Percentiles rank a stretch among this genome's conserved stretches.
Evolutionary conservation across 2,888 invertebrate species (phyloP).

Genomic region (Polydrusus tereticollis): DNA sequence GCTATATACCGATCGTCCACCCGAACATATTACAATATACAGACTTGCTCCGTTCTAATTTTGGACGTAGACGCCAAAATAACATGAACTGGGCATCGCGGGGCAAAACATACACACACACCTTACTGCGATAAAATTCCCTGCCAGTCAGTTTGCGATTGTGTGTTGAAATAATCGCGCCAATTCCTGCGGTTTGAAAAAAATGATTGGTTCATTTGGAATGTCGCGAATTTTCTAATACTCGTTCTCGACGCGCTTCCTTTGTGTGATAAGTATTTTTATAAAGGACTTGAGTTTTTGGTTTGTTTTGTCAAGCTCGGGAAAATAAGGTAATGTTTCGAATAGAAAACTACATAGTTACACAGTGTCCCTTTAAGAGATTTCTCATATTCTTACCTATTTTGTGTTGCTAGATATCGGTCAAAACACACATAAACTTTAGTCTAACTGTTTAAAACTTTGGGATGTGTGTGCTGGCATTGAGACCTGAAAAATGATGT

Average conservation of each 20-base stretch:
- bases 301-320: neutral
- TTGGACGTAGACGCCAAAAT: constrained; percentile 43
- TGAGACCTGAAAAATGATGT: too few species aligned
- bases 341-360: too few species aligned
- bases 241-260: neutral
- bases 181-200: constrained; percentile 1
- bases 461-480: too few species aligned
- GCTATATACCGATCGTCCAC: constrained; percentile 33
- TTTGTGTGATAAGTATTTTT: neutral
- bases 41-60: constrained; percentile 34
- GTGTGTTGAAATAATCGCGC: constrained; percentile 21
- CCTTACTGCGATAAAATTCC: constrained; percentile 38
- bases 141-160: constrained; percentile 27
- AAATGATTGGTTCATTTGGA: constrained; percentile 12
- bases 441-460: too few species aligned
- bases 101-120: constrained; percentile 32
- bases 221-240: constrained; percentile 11
- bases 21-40: constrained; percentile 35
- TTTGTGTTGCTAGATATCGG: too few species aligned
- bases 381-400: too few species aligned
- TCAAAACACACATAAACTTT: too few species aligned
- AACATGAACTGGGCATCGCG: constrained; percentile 34
- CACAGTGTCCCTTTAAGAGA: too few species aligned
- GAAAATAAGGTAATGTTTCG: neutral
- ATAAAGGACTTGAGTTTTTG: neutral